Evolutionary conservation across 2,113 vertebrate genomes (phyloP), one percentile per base, ranked within the genome.

Genomic region (Zootoca vivipara): DNA sequence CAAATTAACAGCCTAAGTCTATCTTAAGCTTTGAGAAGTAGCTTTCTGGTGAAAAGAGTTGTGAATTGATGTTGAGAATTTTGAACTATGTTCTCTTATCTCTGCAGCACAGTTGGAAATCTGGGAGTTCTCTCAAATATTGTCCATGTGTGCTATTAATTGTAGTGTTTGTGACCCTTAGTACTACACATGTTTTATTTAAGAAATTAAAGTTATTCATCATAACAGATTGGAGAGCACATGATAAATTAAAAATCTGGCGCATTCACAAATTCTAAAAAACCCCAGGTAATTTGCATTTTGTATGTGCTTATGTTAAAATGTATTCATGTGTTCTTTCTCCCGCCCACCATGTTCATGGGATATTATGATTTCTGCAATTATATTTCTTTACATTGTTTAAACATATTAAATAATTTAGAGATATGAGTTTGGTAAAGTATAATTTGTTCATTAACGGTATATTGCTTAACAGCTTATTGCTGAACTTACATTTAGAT

Each of bases 191-290:
- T 10, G 13, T 74, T 64, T 64, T 64, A 26, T 67, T 40, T 81
- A 16, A 38, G 89, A 93, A 89, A 28, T 38, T 42, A 33, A 30
- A 18, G 87, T 91, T 93, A 93, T 94, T 94, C 77, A 85, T 90
- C 86, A 90, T 92, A 90, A 58, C 13, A 93, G 52, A 20, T 22
- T 78, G 12, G 33, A 58, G 35, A 26, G 33, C 5, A 52, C n/a
- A 85, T 42, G 42, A 20, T 69, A 12, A 72, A 9, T n/a, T 75
- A 56, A 30, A 52, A n/a, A 33, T 62, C 56, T 16, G 35, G 26
- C 42, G 28, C 33, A 82, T 18, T 77, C 42, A 86, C 26, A 84
- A 40, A 78, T 82, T 46, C 20, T 42, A 10, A 67, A 77, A 12
- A 46, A 52, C 6, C 6, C 1, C 35, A 62, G 8, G 20, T 58